Conservation (phyloP, 2,888 invertebrate genomes). For the Ichneumon xanthorius region DNA sequence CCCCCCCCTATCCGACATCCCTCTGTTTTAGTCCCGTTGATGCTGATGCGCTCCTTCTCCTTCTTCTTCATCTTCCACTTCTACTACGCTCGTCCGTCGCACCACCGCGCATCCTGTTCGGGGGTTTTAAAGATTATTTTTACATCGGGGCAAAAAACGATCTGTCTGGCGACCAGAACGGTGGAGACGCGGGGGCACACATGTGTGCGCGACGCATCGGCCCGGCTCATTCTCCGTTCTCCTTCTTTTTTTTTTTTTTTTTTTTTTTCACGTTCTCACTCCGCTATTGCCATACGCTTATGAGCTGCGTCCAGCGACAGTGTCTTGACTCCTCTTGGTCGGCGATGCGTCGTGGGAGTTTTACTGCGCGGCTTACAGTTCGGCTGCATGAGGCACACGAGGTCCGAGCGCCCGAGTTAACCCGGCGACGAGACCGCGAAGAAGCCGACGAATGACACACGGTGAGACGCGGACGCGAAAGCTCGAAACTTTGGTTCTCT, state of each 20-base stretch:
- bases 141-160: slow-evolving; percentile 84
- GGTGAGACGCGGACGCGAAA: slow-evolving; percentile 62
- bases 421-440: slow-evolving; percentile 51
- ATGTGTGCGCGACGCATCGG: slow-evolving; percentile 68
- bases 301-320: slow-evolving; percentile 66
- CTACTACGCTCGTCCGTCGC: slow-evolving; percentile 64
- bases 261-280: slow-evolving; percentile 39
- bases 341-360: slow-evolving; percentile 75
- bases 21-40: slow-evolving; percentile 27
- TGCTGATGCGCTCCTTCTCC: slow-evolving; percentile 52
- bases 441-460: slow-evolving; percentile 68
- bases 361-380: slow-evolving; percentile 52
- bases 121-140: slow-evolving; percentile 85
- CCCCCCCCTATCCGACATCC: slow-evolving; percentile 45
- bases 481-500: slow-evolving; percentile 73
- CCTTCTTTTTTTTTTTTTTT: slow-evolving; percentile 1
- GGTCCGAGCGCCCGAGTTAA: slow-evolving; percentile 61
- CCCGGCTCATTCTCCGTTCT: slow-evolving; percentile 31
- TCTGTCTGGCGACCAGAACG: slow-evolving; percentile 83
- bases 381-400: slow-evolving; percentile 39
- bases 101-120: slow-evolving; percentile 83
- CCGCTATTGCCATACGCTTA: slow-evolving; percentile 44
- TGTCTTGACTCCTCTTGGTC: slow-evolving; percentile 54
- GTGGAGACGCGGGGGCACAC: slow-evolving; percentile 60
- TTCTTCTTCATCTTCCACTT: slow-evolving; percentile 63